phyloP scores from a whole-genome alignment of 2,888 invertebrate genomes.

The Melolontha melolontha region DNA sequence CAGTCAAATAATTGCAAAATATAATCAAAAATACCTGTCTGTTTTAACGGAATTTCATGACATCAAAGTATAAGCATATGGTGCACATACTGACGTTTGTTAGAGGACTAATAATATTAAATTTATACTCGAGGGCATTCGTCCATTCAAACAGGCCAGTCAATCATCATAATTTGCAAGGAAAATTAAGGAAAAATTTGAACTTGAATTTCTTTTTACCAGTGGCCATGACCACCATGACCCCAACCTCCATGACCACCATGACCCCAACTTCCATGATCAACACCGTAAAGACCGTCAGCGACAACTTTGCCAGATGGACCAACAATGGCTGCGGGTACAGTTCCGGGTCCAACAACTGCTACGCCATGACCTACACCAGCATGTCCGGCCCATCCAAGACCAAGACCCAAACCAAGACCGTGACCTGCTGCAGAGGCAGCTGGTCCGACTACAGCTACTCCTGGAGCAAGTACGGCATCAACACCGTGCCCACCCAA shows the following conservation, averaged over 20 bases:
- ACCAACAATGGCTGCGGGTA: constrained; percentile 54
- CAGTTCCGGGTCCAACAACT: constrained; percentile 56
- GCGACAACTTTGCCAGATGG: constrained; percentile 55
- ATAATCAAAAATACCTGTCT: constrained; percentile 22
- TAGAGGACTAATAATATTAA: constrained; percentile 7
- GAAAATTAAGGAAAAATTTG: not conserved
- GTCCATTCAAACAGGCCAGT: constrained; percentile 27
- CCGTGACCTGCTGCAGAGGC: constrained; percentile 41
- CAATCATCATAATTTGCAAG: constrained; percentile 25
- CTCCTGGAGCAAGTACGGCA: constrained; percentile 47
- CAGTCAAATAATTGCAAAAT: constrained; percentile 21
- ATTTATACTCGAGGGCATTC: constrained; percentile 13
- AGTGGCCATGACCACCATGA: constrained; percentile 41
- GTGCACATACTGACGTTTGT: constrained; percentile 41
- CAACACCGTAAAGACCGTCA: constrained; percentile 55
- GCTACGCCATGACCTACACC: constrained; percentile 56
- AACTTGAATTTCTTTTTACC: constrained; percentile 45
- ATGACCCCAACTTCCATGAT: constrained; percentile 46
- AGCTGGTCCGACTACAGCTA: constrained; percentile 46
- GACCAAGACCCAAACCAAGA: constrained; percentile 42
- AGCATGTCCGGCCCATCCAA: constrained; percentile 41
- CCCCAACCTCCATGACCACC: constrained; percentile 47
- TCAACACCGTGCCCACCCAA: constrained; percentile 43
- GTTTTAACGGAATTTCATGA: constrained; percentile 10
- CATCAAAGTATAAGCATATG: constrained; percentile 33